A percentile compares a stretch with the other conserved stretches of the same genome.
Conservation (phyloP, 2,888 invertebrate species). For the Ligdia adustata region DNA sequence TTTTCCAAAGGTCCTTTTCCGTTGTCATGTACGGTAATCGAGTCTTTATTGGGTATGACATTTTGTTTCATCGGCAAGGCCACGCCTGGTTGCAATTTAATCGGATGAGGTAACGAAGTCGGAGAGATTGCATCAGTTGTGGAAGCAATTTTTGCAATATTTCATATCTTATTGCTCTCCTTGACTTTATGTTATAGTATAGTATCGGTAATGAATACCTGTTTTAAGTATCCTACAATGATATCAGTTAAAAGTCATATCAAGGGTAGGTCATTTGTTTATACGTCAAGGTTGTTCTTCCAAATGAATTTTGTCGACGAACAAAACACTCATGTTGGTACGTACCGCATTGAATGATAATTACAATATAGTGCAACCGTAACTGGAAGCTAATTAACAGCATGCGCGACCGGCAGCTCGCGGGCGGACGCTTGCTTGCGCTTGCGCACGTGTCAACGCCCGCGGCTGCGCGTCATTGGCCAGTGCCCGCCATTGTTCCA, state of each 20-base stretch:
- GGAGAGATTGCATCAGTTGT: conserved; percentile 10
- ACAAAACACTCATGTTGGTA: no score
- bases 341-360: conserved; percentile 3
- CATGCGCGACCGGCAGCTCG: conserved; percentile 11
- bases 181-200: neutral
- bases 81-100: conserved; percentile 26
- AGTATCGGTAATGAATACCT: no score
- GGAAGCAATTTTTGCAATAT: neutral
- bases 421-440: conserved; percentile 45
- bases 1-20: conserved; percentile 33
- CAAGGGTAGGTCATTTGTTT: no score
- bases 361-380: conserved; percentile 9
- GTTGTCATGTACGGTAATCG: conserved; percentile 33
- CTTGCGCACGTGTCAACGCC: conserved; percentile 76
- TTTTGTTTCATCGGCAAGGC: conserved; percentile 21
- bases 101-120: conserved; percentile 13
- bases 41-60: conserved; percentile 34
- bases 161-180: conserved; percentile 1
- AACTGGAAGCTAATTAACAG: conserved; percentile 29
- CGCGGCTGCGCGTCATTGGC: conserved; percentile 75
- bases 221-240: no score
- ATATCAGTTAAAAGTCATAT: no score
- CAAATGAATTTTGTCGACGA: no score
- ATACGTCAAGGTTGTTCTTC: no score
- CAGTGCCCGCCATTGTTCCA: conserved; percentile 65